Evolutionary conservation across 2,113 vertebrate species (phyloP).

Genomic region (Recurvirostra avosetta): DNA sequence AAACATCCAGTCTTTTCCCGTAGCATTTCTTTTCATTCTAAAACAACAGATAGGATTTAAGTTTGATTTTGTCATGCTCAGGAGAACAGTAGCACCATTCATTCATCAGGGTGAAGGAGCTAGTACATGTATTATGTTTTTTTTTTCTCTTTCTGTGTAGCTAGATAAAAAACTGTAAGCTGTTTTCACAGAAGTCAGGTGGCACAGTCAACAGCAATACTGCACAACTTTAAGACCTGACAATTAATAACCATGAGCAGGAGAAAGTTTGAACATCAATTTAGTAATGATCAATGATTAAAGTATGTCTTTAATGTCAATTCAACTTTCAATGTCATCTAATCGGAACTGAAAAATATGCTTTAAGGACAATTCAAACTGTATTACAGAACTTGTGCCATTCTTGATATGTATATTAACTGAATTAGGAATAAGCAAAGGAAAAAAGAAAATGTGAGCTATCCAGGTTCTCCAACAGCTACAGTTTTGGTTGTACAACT

Average conservation of each 20-base stretch:
- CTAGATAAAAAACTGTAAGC: background rate
- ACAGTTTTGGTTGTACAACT: background rate
- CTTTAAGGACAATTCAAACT: background rate
- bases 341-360: background rate
- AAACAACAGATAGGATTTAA: background rate
- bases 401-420: background rate
- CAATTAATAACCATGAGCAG: background rate
- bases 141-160: background rate
- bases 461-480: background rate
- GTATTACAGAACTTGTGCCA: background rate
- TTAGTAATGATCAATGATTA: background rate
- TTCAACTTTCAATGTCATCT: background rate
- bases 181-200: background rate
- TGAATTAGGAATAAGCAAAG: background rate
- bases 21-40: background rate
- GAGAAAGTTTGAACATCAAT: background rate
- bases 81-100: background rate
- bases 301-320: background rate
- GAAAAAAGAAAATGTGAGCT: background rate
- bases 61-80: background rate
- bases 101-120: background rate
- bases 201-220: background rate
- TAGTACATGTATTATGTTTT: background rate
- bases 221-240: background rate
- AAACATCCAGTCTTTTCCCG: background rate